A percentile compares a stretch with the other conserved stretches of the same genome.
Evolutionary conservation across 1,140 invertebrate species (phyloP).

Genomic region (Mesaphorura yosii): DNA sequence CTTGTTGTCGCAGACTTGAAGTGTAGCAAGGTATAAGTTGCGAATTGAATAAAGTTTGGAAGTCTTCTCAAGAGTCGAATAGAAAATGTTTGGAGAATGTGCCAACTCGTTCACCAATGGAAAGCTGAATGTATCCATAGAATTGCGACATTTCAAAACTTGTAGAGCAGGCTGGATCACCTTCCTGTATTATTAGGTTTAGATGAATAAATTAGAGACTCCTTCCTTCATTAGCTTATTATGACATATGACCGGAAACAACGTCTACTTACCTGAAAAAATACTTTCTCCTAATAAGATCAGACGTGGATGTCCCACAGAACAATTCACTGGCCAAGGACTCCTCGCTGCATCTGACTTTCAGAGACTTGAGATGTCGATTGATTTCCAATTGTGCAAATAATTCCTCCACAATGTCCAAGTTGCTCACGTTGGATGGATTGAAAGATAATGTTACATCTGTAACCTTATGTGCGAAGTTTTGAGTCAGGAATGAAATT

Average conservation of each 20-base stretch:
- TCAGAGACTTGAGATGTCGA: constrained; percentile 5
- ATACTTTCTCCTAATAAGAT: constrained; percentile 1
- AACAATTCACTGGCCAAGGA: constrained; percentile 4
- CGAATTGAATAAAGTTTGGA: background rate
- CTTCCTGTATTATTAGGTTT: constrained; percentile 10
- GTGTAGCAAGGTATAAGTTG: constrained; percentile 16
- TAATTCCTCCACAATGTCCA: constrained; percentile 10
- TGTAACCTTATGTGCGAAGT: constrained; percentile 8
- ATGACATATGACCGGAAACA: background rate
- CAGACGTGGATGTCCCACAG: background rate
- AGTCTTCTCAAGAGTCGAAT: constrained; percentile 3
- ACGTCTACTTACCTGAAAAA: constrained; percentile 10
- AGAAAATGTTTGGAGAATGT: constrained; percentile 1
- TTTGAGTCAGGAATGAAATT: background rate
- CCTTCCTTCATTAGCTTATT: background rate
- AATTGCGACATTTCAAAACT: constrained; percentile 8
- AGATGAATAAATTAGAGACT: constrained; percentile 4
- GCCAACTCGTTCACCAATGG: constrained; percentile 15
- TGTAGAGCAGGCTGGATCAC: constrained; percentile 12
- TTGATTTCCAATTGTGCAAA: constrained; percentile 2
- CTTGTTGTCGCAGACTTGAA: constrained; percentile 1
- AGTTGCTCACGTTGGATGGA: constrained; percentile 3
- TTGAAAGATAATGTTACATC: constrained; percentile 11
- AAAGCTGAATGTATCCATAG: constrained; percentile 20
- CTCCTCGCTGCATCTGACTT: constrained; percentile 6